Conservation (phyloP, 1,140 invertebrate genomes). For the Rhagoletis pomonella region DNA sequence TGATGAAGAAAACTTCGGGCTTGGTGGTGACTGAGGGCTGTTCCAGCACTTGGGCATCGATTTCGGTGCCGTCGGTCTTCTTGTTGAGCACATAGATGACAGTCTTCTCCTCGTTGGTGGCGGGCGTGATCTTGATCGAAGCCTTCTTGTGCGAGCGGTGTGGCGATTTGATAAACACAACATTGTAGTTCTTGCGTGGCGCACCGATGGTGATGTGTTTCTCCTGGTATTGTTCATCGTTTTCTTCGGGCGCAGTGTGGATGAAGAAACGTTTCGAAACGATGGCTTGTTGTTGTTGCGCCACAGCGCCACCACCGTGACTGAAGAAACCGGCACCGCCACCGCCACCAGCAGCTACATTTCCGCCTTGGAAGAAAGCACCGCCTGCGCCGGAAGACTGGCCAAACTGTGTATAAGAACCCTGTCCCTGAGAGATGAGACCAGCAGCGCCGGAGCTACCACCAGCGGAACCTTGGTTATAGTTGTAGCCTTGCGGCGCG, state of each 20-base stretch:
- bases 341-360: slow-evolving; percentile 1
- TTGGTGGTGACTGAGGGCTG: slow-evolving; percentile 79
- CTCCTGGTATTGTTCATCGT: slow-evolving; percentile 69
- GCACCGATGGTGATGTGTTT: slow-evolving; percentile 75
- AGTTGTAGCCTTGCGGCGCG: slow-evolving; percentile 71
- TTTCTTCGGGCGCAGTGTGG: slow-evolving; percentile 71
- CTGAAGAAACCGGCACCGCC: slow-evolving; percentile 59
- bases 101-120: slow-evolving; percentile 87
- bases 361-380: slow-evolving; percentile 63
- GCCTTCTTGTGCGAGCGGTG: slow-evolving; percentile 81
- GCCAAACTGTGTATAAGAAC: slow-evolving; percentile 20
- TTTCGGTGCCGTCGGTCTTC: slow-evolving; percentile 74
- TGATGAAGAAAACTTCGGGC: slow-evolving; percentile 85
- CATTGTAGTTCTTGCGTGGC: slow-evolving; percentile 88
- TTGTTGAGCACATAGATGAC: slow-evolving; percentile 91
- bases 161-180: slow-evolving; percentile 91
- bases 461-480: slow-evolving; percentile 61
- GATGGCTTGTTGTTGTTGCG: slow-evolving; percentile 74
- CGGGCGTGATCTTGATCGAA: slow-evolving; percentile 78
- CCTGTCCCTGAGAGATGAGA: slow-evolving; percentile 12
- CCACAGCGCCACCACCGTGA: slow-evolving; percentile 58
- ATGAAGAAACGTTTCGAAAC: slow-evolving; percentile 73
- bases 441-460: background rate
- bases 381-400: slow-evolving; percentile 52
- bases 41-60: slow-evolving; percentile 68